Conservation (phyloP, 2,888 invertebrate genomes). For the Sclerodermus sp. region DNA sequence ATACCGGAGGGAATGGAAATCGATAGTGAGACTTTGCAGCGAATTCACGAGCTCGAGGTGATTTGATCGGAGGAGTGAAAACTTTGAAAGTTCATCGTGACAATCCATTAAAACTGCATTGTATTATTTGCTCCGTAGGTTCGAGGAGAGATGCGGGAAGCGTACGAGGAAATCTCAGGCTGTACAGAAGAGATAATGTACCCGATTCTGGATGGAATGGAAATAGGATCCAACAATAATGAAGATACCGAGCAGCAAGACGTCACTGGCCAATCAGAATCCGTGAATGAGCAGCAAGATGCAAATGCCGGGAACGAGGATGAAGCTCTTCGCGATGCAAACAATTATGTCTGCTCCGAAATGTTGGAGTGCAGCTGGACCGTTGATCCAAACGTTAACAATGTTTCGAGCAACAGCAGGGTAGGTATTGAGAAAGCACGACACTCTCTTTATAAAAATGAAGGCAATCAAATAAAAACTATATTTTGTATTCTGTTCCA, state of each 20-base stretch:
- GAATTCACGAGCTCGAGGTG: conserved; percentile 54
- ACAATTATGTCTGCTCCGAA: conserved; percentile 69
- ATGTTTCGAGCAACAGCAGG: conserved; percentile 35
- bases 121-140: too few relatives aligned
- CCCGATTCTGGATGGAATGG: conserved; percentile 53
- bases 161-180: conserved; percentile 53
- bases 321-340: conserved; percentile 73
- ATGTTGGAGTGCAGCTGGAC: conserved; percentile 54
- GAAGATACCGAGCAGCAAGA: conserved; percentile 40
- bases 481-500: too few relatives aligned
- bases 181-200: conserved; percentile 54
- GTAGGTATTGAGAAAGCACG: conserved; percentile 8
- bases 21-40: conserved; percentile 52
- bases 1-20: conserved; percentile 55
- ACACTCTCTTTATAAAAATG: too few relatives aligned
- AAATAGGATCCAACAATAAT: conserved; percentile 41
- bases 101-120: too few relatives aligned
- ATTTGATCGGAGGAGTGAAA: not conserved
- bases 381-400: conserved; percentile 48
- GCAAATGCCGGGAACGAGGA: conserved; percentile 58
- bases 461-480: too few relatives aligned
- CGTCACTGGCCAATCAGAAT: conserved; percentile 24
- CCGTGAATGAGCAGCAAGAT: conserved; percentile 32
- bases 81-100: too few relatives aligned
- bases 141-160: conserved; percentile 53